Base-by-base conservation (phyloP, 1,140 invertebrate genomes). In the Tetramorium alpestre region DNA sequence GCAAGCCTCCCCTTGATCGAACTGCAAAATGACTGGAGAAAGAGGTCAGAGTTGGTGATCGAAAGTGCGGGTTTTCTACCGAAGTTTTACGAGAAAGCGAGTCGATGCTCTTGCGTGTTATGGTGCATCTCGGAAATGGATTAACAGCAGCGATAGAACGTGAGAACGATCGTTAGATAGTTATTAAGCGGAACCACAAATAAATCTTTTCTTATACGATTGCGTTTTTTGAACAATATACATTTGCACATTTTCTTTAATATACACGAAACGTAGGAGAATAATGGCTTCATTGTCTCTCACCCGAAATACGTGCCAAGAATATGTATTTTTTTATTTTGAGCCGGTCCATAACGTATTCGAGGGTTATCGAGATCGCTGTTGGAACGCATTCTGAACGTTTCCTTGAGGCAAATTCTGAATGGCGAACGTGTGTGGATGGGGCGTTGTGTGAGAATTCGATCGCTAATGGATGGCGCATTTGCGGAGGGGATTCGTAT, bases 391-490 rank as follows among this genome's bases (percentile, higher is more conserved):
- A 44, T 51, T 78, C 47, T 41, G 22, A 81, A 41, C 28, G 22
- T 41, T 69, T 81, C 49, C 64, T 70, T 69, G 51, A 25, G 4
- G 16, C 13, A 54, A 69, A 69, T 49, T 47, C 25, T 44, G 77
- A 81, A 54, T 33, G 62, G n/a, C 28, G 54, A 84, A 49, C 13
- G 41, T 70, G 28, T n/a, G 38, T 10, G 10, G 62, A 54, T 25
- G 41, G n/a, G 49, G 4, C 62, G 22, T 13, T 44, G 64, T 25
- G 67, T n/a, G 54, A 38, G 54, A 84, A 49, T 75, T 60, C 81
- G 77, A 88, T 90, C 90, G 87, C 73, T 93, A 93, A 93, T 93
- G 91, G 89, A 90, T 81, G 89, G 38, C 77, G 90, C 89, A 90
- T 76, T 86, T 80, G 86, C 85, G 80, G 82, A 77, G 51, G 62